A percentile compares a stretch with the other conserved stretches of the same genome.
phyloP scores from a whole-genome alignment of 2,113 vertebrate species.

The Cyprinodon brontotheroides region DNA sequence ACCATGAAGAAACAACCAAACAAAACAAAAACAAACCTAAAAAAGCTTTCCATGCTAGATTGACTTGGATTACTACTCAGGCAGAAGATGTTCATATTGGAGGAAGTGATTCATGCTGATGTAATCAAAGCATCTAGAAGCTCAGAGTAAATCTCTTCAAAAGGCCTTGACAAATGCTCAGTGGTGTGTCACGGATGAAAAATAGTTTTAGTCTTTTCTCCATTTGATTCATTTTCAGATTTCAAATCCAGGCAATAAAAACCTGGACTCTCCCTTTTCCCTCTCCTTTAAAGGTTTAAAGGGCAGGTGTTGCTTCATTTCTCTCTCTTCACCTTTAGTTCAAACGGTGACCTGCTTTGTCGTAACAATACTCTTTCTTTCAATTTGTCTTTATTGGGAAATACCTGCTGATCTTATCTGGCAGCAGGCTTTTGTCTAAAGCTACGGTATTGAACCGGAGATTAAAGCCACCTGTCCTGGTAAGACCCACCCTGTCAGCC shows the following conservation, averaged over 20 bases:
- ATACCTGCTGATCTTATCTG: slow-evolving; percentile 64
- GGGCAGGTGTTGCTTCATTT: slow-evolving; percentile 58
- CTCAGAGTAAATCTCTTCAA: slow-evolving; percentile 39
- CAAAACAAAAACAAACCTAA: neutral
- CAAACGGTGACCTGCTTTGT: slow-evolving; percentile 62
- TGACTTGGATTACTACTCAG: slow-evolving; percentile 17
- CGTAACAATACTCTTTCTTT: slow-evolving; percentile 12
- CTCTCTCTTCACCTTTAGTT: slow-evolving; percentile 25
- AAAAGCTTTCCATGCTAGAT: neutral
- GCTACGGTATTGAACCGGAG: too few species aligned
- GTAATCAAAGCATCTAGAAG: slow-evolving; percentile 16
- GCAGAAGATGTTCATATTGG: slow-evolving; percentile 20
- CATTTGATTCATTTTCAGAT: neutral
- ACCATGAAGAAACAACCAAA: neutral
- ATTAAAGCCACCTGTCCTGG: slow-evolving; percentile 51
- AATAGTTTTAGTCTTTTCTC: slow-evolving; percentile 8
- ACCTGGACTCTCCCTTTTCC: neutral
- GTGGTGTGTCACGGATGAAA: slow-evolving; percentile 37
- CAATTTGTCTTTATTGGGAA: slow-evolving; percentile 10
- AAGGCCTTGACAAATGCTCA: slow-evolving; percentile 35
- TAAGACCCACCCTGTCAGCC: slow-evolving; percentile 12
- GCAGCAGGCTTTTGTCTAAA: slow-evolving; percentile 28
- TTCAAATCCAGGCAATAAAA: neutral
- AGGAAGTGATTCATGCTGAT: slow-evolving; percentile 53
- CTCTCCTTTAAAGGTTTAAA: slow-evolving; percentile 42